Evolutionary conservation across 2,888 invertebrate genomes (phyloP).

Genomic region (Labia minor): DNA sequence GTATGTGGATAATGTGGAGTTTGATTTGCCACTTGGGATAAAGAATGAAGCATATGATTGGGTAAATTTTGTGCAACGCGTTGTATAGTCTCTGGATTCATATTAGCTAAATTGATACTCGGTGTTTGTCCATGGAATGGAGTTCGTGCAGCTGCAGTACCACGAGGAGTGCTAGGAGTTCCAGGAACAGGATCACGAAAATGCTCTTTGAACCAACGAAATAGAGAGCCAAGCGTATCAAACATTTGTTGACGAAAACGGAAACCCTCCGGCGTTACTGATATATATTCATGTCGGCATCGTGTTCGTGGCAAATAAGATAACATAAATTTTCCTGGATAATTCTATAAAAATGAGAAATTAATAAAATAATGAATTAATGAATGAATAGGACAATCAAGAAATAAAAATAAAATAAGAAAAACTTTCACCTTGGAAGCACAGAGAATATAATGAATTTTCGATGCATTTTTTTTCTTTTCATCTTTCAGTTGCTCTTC

Average conservation of each 20-base stretch:
- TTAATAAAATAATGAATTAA: not conserved
- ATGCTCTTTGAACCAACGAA: constrained; percentile 98
- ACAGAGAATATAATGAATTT: constrained; percentile 79
- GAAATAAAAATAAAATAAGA: not conserved
- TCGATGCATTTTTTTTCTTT: constrained; percentile 73
- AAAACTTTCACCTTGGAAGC: constrained; percentile 56
- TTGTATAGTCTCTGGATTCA: constrained; percentile 57
- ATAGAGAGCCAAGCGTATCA: constrained; percentile 62
- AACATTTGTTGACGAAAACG: constrained; percentile 82
- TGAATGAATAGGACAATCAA: not conserved
- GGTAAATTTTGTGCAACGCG: constrained; percentile 59
- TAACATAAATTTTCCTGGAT: constrained; percentile 85
- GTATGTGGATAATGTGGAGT: constrained; percentile 56
- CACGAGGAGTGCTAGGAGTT: constrained; percentile 62
- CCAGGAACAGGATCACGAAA: constrained; percentile 81
- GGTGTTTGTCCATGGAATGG: constrained; percentile 41
- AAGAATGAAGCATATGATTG: constrained; percentile 56
- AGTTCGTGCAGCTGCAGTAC: constrained; percentile 43
- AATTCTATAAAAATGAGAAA: constrained; percentile 41
- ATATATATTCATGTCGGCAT: constrained; percentile 82
- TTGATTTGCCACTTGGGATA: constrained; percentile 58
- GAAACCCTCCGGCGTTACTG: constrained; percentile 86
- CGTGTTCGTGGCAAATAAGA: constrained; percentile 83
- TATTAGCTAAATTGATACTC: constrained; percentile 35
- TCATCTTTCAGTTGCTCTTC: constrained; percentile 82